These are phyloP conservation scores for Bombus ignitus DNA, from an alignment of 1,140 invertebrate species.

Conservation along the genomic window DNA sequence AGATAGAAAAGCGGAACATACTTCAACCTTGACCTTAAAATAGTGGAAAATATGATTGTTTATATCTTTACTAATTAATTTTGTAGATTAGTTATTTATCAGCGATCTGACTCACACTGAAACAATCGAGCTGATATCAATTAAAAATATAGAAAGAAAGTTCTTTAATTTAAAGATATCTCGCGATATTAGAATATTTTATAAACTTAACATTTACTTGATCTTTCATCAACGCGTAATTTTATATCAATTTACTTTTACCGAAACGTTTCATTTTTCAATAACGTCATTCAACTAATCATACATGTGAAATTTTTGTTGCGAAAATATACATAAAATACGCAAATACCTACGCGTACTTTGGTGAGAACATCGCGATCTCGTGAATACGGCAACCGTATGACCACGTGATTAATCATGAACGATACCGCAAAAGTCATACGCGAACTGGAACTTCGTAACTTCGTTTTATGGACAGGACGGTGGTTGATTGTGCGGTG, in stretches of 20 bases:
- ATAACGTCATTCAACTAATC: too few species aligned
- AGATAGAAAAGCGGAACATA: neutral
- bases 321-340: neutral
- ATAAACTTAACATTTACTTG: too few species aligned
- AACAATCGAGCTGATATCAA: too few species aligned
- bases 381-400: neutral
- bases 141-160: too few species aligned
- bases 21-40: neutral
- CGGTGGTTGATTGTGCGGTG: neutral
- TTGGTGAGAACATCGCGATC: conserved; percentile 10
- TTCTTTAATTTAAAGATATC: neutral
- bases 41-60: neutral
- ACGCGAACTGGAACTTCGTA: too few species aligned
- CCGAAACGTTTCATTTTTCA: too few species aligned
- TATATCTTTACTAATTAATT: neutral
- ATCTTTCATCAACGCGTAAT: neutral
- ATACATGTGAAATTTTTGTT: too few species aligned
- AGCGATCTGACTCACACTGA: too few species aligned
- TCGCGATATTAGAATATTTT: neutral
- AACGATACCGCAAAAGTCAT: neutral
- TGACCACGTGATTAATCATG: neutral
- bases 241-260: too few species aligned
- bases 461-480: neutral
- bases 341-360: neutral
- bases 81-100: too few species aligned